Evolutionary conservation across 2,797 vertebrate genomes (phyloP), one percentile per base, ranked within the genome.

Genomic region (Taenioides sp.): DNA sequence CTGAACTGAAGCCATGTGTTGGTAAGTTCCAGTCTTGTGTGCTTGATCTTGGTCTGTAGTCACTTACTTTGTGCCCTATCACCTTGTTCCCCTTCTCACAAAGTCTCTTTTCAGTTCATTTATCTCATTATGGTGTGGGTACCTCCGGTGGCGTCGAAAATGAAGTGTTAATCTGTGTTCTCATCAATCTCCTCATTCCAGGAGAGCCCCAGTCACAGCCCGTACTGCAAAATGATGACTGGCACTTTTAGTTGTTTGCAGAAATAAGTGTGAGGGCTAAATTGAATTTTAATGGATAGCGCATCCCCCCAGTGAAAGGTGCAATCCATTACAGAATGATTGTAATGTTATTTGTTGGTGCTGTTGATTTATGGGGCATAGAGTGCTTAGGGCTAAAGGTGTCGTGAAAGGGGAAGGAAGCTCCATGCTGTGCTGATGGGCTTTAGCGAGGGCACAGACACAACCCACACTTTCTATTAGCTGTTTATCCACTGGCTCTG

Each of bases 251-350:
- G 89, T 91, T 88, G 88, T 91, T 93, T 88, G 92, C 92, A 91
- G 91, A 94, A 94, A 88, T 93, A 94, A 95, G 94, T 92, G 89
- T 90, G 92, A 81, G 74, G 85, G 84, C 91, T 94, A 96, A 96
- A 96, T 96, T 94, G 93, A 94, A 94, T 95, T 95, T 95, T 96
- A 96, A 96, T 96, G 94, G 92, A 95, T 94, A 68, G 78, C 77
- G 1, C 90, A 77, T 84, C 92, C 90, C 84, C 88, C 88, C 90
- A 92, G 89, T 94, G 94, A 94, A 93, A 93, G 90, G 93, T 84
- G 88, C 91, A 88, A 95, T 92, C 93, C 91, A 94, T 97, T 96
- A 96, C 92, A 89, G 94, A 94, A 95, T 93, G 92, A 94, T 83
- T 92, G 88, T 89, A 91, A 95, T 91, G 85, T 94, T 88, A 89